Conservation (phyloP, 2,888 invertebrate genomes). For the Orthosia gracilis region DNA sequence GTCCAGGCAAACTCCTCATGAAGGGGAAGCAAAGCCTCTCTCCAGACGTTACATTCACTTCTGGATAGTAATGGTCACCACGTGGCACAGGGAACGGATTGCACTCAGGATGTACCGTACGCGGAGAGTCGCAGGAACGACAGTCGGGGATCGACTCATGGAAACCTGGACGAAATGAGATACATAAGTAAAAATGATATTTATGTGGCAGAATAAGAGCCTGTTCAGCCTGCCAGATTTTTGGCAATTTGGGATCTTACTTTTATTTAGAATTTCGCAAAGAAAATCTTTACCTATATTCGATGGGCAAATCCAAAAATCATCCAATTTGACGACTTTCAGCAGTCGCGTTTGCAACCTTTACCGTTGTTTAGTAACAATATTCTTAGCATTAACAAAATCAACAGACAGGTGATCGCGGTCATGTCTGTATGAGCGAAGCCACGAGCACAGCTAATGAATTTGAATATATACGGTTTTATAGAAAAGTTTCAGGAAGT, state of each 20-base stretch:
- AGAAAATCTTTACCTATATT: no score
- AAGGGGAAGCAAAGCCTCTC: slow-evolving; percentile 97
- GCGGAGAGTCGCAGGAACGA: slow-evolving; percentile 96
- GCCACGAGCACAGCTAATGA: no score
- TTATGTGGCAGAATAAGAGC: background rate
- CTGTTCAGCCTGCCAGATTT: background rate
- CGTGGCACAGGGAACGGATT: slow-evolving; percentile 97
- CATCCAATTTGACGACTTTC: no score
- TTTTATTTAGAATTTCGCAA: no score
- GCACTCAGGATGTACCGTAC: slow-evolving; percentile 98
- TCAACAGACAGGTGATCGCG: no score
- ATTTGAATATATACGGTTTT: no score
- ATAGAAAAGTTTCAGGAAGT: background rate
- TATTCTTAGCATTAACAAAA: no score
- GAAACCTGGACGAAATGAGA: slow-evolving; percentile 91
- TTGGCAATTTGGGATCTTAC: background rate
- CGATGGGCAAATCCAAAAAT: no score
- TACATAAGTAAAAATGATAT: background rate
- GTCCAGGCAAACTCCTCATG: slow-evolving; percentile 98
- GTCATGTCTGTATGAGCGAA: no score
- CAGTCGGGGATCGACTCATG: slow-evolving; percentile 98
- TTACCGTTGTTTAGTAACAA: no score
- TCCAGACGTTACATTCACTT: slow-evolving; percentile 96
- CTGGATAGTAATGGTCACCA: slow-evolving; percentile 97
- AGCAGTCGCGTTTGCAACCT: no score